These are phyloP conservation scores for Neoitamus cyanurus DNA, from an alignment of 2,888 invertebrate genomes.

Conservation along the genomic window DNA sequence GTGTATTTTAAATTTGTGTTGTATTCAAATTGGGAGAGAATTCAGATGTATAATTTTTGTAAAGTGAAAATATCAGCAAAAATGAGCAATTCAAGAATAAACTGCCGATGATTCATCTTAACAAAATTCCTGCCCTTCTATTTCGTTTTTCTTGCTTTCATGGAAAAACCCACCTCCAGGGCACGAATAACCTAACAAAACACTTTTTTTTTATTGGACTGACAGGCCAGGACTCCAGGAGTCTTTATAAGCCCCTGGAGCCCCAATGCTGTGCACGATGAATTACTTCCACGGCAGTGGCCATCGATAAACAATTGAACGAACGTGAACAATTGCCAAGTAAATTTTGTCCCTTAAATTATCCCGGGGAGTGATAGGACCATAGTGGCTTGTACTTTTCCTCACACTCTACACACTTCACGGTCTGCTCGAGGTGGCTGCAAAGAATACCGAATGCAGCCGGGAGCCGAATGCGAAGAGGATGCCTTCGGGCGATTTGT, in stretches of 20 bases:
- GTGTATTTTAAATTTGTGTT: too few relatives aligned
- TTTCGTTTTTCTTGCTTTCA: neutral
- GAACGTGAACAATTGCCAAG: constrained; percentile 44
- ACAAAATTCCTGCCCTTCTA: neutral
- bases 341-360: constrained; percentile 33
- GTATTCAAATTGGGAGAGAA: too few relatives aligned
- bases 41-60: too few relatives aligned
- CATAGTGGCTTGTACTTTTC: constrained; percentile 19
- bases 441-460: constrained; percentile 26
- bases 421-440: constrained; percentile 34
- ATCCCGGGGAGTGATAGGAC: constrained; percentile 38
- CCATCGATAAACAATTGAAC: constrained; percentile 46
- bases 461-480: constrained; percentile 17
- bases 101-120: neutral
- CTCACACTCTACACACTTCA: constrained; percentile 14
- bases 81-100: neutral
- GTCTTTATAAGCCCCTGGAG: constrained; percentile 12
- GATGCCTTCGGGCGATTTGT: constrained; percentile 45
- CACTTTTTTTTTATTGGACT: neutral
- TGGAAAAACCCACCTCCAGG: neutral
- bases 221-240: neutral
- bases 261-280: constrained; percentile 12
- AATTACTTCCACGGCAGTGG: constrained; percentile 43
- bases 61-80: neutral
- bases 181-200: constrained; percentile 32